These are phyloP conservation scores for Lochmaea crataegi DNA, from an alignment of 2,888 invertebrate species.

Conservation along the genomic window DNA sequence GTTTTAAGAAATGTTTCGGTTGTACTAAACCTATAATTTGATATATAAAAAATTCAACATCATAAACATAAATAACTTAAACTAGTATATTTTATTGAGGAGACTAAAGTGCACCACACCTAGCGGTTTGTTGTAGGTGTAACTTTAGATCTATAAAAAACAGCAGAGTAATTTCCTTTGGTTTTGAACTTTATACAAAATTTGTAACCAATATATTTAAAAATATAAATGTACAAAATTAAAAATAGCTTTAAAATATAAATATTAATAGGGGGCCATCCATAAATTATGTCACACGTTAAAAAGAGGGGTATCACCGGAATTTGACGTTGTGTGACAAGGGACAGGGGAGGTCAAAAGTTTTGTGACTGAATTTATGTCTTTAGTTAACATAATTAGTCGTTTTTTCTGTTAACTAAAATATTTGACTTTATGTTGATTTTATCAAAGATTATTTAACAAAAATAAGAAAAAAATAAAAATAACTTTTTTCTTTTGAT, in stretches of 20 bases:
- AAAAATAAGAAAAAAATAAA: too few species aligned
- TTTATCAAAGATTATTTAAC: too few species aligned
- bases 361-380: too few species aligned
- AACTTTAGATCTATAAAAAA: neutral
- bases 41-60: neutral
- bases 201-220: neutral
- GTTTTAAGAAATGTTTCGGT: neutral
- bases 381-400: too few species aligned
- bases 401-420: too few species aligned
- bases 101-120: neutral
- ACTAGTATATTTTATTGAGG: neutral
- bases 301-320: too few species aligned
- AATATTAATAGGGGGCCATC: neutral
- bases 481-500: too few species aligned
- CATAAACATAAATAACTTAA: neutral
- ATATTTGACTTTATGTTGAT: too few species aligned
- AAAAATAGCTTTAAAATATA: constrained; percentile 1
- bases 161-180: neutral
- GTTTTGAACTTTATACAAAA: neutral
- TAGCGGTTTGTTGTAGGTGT: neutral
- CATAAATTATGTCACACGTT: too few species aligned
- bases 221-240: constrained; percentile 1
- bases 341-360: too few species aligned
- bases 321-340: too few species aligned
- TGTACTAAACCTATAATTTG: neutral